A percentile compares a stretch with the other conserved stretches of the same genome.
phyloP scores from a whole-genome alignment of 2,113 vertebrate genomes.

The Pelecanus crispus region DNA sequence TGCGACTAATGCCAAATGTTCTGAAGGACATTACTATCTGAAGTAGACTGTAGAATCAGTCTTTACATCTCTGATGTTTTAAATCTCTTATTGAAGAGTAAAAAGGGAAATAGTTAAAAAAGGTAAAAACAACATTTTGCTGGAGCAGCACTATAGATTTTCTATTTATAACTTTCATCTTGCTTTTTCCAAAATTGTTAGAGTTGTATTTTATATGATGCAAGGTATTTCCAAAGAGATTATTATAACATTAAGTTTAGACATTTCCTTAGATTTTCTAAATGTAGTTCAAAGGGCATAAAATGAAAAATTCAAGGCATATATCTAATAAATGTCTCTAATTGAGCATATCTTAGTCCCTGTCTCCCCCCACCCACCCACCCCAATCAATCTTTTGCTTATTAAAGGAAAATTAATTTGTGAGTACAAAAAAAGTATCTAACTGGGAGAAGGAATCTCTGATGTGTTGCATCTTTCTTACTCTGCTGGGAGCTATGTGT shows the following conservation, averaged over 20 bases:
- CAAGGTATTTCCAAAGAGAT: not conserved
- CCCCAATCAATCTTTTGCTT: not conserved
- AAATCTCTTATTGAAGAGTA: not conserved
- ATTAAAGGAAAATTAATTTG: not conserved
- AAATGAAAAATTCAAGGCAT: not conserved
- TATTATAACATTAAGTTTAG: not conserved
- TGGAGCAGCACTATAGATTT: not conserved
- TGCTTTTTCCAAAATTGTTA: not conserved
- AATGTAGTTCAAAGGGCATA: not conserved
- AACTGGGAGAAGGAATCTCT: not conserved
- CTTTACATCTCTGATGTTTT: not conserved
- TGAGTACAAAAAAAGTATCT: not conserved
- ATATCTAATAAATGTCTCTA: not conserved
- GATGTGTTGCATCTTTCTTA: not conserved
- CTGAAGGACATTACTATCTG: not conserved
- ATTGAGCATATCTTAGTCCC: not conserved
- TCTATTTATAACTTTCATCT: too few species aligned
- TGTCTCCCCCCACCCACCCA: accelerated
- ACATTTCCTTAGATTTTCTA: not conserved
- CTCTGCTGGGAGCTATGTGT: not conserved
- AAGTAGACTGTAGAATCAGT: not conserved
- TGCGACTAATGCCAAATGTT: not conserved
- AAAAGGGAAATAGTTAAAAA: not conserved
- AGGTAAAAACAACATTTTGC: not conserved
- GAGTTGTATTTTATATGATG: not conserved